A percentile compares a stretch with the other conserved stretches of the same genome.
Evolutionary conservation across 2,888 invertebrate species (phyloP).

Genomic region (Biston betularia): DNA sequence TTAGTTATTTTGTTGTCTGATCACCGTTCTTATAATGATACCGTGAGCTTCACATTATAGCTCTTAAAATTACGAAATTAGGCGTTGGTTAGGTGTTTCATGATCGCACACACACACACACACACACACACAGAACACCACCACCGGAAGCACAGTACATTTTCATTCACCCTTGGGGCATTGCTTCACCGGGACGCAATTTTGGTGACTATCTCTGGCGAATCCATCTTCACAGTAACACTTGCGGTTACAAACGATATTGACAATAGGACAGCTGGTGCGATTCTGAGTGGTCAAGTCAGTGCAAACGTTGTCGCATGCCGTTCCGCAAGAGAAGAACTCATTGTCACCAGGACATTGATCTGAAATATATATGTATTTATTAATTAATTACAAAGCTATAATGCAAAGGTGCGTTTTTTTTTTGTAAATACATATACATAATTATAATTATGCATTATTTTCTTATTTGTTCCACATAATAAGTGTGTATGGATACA

Average conservation of each 20-base stretch:
- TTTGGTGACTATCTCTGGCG: constrained; percentile 49
- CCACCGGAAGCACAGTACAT: background rate
- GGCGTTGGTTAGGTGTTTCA: too few relatives aligned
- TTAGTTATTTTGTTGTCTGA: too few relatives aligned
- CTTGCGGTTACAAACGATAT: constrained; percentile 51
- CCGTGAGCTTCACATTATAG: too few relatives aligned
- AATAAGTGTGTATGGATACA: background rate
- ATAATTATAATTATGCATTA: too few relatives aligned
- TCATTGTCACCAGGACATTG: constrained; percentile 42
- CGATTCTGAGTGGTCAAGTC: constrained; percentile 47
- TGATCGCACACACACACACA: too few relatives aligned
- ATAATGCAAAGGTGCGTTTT: too few relatives aligned
- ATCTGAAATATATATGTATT: constrained; percentile 37
- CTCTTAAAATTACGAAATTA: too few relatives aligned
- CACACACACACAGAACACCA: too few relatives aligned
- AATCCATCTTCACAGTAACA: constrained; percentile 58
- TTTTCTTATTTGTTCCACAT: too few relatives aligned
- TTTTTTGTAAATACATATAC: too few relatives aligned
- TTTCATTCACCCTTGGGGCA: constrained; percentile 44
- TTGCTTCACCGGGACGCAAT: constrained; percentile 52
- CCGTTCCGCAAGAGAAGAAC: constrained; percentile 47
- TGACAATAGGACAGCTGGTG: constrained; percentile 53
- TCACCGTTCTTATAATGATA: too few relatives aligned
- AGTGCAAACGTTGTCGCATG: constrained; percentile 57
- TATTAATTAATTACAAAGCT: too few relatives aligned